phyloP scores from a whole-genome alignment of 2,797 vertebrate genomes.

The Sebastes cheni region DNA sequence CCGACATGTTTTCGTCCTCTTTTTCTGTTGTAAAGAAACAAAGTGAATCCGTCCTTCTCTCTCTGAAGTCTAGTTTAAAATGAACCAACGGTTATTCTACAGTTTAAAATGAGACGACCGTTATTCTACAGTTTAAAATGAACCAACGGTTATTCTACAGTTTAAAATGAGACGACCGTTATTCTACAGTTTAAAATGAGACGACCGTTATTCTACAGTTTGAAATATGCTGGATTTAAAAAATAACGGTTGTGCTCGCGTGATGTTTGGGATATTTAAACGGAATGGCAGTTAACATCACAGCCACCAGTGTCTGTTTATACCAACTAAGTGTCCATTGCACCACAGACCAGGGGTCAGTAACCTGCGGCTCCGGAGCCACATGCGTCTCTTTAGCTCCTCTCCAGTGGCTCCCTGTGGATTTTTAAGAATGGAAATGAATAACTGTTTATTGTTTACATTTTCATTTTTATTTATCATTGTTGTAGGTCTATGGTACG shows the following conservation, averaged over 20 bases:
- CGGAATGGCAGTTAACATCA: not conserved
- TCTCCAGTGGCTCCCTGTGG: too few relatives aligned
- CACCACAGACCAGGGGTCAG: too few relatives aligned
- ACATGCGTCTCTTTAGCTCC: too few relatives aligned
- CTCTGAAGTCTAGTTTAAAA: not conserved
- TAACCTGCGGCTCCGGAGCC: too few relatives aligned
- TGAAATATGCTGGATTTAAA: not conserved
- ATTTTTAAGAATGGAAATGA: too few relatives aligned
- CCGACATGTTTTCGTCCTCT: not conserved
- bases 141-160: too few relatives aligned
- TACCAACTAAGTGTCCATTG: too few relatives aligned
- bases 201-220: not conserved
- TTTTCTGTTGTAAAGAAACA: not conserved
- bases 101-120: not conserved
- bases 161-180: not conserved
- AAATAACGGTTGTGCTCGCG: not conserved
- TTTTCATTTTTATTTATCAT: too few relatives aligned
- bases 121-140: not conserved
- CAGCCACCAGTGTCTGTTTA: too few relatives aligned
- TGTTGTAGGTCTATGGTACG: too few relatives aligned
- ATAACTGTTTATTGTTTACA: too few relatives aligned
- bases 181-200: not conserved
- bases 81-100: too few relatives aligned
- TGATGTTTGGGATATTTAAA: not conserved
- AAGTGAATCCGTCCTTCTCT: not conserved